Percentiles rank a stretch among this genome's conserved stretches.
phyloP scores from a whole-genome alignment of 2,113 vertebrate genomes.

The Chroicocephalus ridibundus region DNA sequence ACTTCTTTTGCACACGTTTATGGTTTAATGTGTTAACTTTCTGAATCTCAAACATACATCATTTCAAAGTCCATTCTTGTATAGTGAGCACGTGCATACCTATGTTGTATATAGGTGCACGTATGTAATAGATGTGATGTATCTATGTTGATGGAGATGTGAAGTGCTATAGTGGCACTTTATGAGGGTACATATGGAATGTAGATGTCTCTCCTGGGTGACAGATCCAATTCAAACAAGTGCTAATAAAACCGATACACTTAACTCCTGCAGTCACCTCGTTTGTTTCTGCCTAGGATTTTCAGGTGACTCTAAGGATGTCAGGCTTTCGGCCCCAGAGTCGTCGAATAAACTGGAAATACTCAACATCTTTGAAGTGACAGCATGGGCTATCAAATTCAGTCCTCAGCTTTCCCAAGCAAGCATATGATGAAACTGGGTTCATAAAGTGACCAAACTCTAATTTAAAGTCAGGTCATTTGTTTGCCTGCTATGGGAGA shows the following conservation, averaged over 20 bases:
- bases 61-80: not conserved
- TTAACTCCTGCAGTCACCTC: not conserved
- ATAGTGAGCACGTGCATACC: accelerated
- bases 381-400: not conserved
- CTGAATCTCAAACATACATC: not conserved
- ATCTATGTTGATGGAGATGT: not conserved
- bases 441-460: not conserved
- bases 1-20: not conserved
- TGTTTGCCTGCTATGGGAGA: not conserved
- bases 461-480: not conserved
- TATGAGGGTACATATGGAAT: not conserved
- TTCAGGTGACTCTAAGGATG: not conserved
- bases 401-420: not conserved
- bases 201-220: not conserved
- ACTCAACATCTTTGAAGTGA: not conserved
- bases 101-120: not conserved
- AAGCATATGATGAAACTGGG: accelerated
- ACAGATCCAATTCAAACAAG: not conserved
- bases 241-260: not conserved
- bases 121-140: not conserved
- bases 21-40: not conserved
- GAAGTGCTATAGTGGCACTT: not conserved
- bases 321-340: not conserved
- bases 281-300: not conserved
- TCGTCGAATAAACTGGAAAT: not conserved